Evolutionary conservation across 2,888 invertebrate species (phyloP).

Genomic region (Ellobium chinense): DNA sequence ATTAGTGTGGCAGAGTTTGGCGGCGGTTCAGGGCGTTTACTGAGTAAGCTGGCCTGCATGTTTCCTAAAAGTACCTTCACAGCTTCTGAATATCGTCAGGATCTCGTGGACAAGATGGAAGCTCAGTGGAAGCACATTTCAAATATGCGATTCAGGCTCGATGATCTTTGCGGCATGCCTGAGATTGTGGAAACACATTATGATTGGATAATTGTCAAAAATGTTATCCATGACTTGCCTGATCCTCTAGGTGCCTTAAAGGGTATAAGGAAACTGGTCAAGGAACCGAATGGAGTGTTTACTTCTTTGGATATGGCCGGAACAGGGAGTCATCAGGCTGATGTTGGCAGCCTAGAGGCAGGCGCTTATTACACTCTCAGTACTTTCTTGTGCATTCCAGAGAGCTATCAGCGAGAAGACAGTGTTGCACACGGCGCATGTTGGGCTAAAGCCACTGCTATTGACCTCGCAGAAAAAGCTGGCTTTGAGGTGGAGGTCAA

Average conservation of each 20-base stretch:
- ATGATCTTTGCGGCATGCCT: conserved; percentile 28
- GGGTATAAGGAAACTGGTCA: conserved; percentile 19
- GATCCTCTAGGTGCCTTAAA: conserved; percentile 36
- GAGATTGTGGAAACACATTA: conserved; percentile 15
- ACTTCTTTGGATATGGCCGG: background rate
- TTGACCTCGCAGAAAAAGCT: conserved; percentile 10
- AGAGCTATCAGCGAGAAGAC: conserved; percentile 42
- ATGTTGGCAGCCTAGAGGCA: background rate
- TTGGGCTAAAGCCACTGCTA: conserved; percentile 27
- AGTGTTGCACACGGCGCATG: conserved; percentile 37
- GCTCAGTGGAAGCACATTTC: background rate
- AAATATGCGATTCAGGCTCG: conserved; percentile 19
- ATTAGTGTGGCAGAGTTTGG: conserved; percentile 39
- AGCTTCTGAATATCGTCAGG: conserved; percentile 21
- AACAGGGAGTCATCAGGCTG: background rate
- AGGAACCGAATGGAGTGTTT: background rate
- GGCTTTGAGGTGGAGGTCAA: conserved; percentile 18
- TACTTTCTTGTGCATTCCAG: conserved; percentile 44
- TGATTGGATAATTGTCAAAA: conserved; percentile 30
- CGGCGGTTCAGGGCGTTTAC: conserved; percentile 17
- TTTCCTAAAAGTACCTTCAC: conserved; percentile 41
- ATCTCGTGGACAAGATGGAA: conserved; percentile 9
- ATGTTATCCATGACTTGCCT: conserved; percentile 50
- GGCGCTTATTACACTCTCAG: background rate
- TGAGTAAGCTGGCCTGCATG: conserved; percentile 4